These are phyloP conservation scores for Zhuqinia jingwanae DNA, from an alignment of 2,888 invertebrate genomes.

Conservation along the genomic window DNA sequence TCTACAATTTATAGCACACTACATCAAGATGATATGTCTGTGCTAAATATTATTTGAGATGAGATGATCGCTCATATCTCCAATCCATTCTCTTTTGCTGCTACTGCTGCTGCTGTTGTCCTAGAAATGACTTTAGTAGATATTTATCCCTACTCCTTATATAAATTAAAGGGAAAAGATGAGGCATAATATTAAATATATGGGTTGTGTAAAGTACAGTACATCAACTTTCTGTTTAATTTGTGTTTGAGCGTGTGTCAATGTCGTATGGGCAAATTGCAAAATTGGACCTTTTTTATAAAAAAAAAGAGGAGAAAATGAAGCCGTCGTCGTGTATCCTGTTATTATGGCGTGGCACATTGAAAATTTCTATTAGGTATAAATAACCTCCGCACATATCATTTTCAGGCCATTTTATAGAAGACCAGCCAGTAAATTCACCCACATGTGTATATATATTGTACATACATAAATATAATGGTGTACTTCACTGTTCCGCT, in stretches of 20 bases:
- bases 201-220: not conserved
- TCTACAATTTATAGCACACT: slow-evolving; percentile 41
- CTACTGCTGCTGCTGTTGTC: not conserved
- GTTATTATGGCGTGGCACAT: not conserved
- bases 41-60: slow-evolving; percentile 26
- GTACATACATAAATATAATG: not conserved
- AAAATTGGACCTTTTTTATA: slow-evolving; percentile 53
- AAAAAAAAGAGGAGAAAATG: slow-evolving; percentile 37
- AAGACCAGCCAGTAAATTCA: not conserved
- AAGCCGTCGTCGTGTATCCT: slow-evolving; percentile 34
- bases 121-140: not conserved
- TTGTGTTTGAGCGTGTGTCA: slow-evolving; percentile 1
- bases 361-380: not conserved
- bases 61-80: slow-evolving; percentile 38
- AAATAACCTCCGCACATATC: too few species aligned
- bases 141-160: not conserved
- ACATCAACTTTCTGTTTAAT: slow-evolving; percentile 1
- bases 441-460: not conserved
- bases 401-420: too few species aligned
- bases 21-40: slow-evolving; percentile 26
- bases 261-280: slow-evolving; percentile 42
- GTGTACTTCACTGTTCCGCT: not conserved
- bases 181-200: not conserved
- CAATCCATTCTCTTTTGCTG: not conserved
- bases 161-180: not conserved